These are phyloP conservation scores for Phalera bucephala DNA, from an alignment of 2,888 invertebrate species.

Conservation along the genomic window DNA sequence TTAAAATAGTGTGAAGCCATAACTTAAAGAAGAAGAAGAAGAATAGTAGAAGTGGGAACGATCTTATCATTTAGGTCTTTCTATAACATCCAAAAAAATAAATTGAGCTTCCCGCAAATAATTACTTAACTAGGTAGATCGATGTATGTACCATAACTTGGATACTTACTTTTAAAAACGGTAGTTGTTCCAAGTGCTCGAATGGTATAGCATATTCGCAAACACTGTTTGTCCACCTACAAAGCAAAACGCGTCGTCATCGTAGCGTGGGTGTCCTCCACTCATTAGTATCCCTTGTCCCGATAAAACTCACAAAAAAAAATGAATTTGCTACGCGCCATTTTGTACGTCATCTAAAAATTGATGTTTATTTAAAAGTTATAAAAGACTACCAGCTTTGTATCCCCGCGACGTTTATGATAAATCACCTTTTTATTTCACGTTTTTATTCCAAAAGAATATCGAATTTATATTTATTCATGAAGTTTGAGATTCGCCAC, in stretches of 20 bases:
- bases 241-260: constrained; percentile 58
- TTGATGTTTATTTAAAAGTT: constrained; percentile 80
- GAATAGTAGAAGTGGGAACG: no score
- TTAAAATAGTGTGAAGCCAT: no score
- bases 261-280: constrained; percentile 74
- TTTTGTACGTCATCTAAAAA: constrained; percentile 75
- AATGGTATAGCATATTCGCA: constrained; percentile 25
- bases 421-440: constrained; percentile 79
- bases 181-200: no score
- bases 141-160: no score
- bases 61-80: no score
- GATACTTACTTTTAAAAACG: no score
- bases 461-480: constrained; percentile 80
- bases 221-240: constrained; percentile 34
- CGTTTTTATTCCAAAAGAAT: constrained; percentile 73
- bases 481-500: constrained; percentile 79
- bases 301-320: constrained; percentile 51
- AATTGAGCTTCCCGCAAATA: no score
- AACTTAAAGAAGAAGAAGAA: no score
- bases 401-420: constrained; percentile 70
- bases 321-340: constrained; percentile 61
- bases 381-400: constrained; percentile 66
- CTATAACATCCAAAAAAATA: no score
- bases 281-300: constrained; percentile 78
- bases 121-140: no score